Percentiles rank a stretch among this genome's conserved stretches.
phyloP scores from a whole-genome alignment of 2,113 vertebrate genomes.

The Nannobrachium achirus region DNA sequence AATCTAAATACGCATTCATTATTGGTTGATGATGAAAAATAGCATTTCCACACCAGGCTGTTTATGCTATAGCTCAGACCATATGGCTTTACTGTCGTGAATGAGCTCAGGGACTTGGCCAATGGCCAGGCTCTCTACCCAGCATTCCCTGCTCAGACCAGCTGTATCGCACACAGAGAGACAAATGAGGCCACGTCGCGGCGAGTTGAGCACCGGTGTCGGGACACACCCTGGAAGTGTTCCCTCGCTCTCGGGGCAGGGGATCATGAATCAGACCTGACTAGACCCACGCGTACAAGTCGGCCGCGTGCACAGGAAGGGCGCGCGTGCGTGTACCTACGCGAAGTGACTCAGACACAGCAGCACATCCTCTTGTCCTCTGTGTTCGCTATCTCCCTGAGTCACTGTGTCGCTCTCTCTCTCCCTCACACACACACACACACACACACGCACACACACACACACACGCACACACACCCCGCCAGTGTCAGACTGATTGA shows the following conservation, averaged over 20 bases:
- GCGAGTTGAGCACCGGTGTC: constrained; percentile 7
- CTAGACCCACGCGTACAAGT: constrained; percentile 1
- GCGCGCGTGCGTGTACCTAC: background rate
- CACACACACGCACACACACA: background rate
- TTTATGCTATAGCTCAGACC: background rate
- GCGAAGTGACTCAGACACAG: background rate
- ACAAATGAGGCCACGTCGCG: constrained; percentile 21
- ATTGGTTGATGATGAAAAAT: too few species aligned
- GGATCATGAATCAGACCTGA: constrained; percentile 38
- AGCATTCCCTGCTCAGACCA: background rate
- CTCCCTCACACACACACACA: background rate
- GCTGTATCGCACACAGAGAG: background rate
- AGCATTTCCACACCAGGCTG: too few species aligned
- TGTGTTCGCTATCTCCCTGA: constrained; percentile 6
- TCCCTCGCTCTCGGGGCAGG: constrained; percentile 3
- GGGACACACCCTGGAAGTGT: constrained; percentile 13
- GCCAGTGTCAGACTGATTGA: constrained; percentile 46
- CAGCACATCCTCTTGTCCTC: constrained; percentile 5
- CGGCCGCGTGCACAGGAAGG: background rate
- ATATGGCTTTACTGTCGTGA: background rate
- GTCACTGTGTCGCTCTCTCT: constrained; percentile 10
- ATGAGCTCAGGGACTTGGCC: background rate
- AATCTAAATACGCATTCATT: too few species aligned
- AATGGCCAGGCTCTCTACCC: background rate
- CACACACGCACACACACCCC: constrained; percentile 7